These are phyloP conservation scores for Nomada fucata DNA, from an alignment of 2,888 invertebrate species.

Conservation along the genomic window DNA sequence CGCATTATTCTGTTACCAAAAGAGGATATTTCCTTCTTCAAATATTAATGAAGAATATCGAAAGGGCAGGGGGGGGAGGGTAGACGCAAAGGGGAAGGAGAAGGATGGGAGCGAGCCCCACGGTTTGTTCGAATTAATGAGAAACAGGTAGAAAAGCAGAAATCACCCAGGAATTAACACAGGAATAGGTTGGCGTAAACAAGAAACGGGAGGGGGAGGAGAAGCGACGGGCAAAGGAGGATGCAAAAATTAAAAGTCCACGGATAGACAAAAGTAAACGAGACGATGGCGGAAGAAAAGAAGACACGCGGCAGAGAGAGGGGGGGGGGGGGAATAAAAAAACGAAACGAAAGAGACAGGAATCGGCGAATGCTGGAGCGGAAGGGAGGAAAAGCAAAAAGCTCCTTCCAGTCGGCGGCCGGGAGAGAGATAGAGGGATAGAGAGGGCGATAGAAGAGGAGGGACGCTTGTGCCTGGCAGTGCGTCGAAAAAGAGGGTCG, in stretches of 20 bases:
- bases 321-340: too few species aligned
- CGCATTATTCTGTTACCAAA: neutral
- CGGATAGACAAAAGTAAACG: constrained; percentile 14
- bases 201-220: neutral
- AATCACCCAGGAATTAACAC: neutral
- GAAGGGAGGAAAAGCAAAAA: neutral
- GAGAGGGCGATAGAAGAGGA: neutral
- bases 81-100: too few species aligned
- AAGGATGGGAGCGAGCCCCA: too few species aligned
- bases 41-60: constrained; percentile 4
- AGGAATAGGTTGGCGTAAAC: neutral
- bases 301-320: neutral
- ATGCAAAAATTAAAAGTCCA: constrained; percentile 30
- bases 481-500: constrained; percentile 72
- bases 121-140: neutral
- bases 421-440: neutral
- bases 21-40: neutral
- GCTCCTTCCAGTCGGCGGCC: neutral
- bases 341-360: neutral
- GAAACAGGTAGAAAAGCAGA: neutral
- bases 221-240: neutral
- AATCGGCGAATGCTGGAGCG: neutral
- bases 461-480: constrained; percentile 69
- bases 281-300: neutral
- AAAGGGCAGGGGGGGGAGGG: too few species aligned